Percentiles rank a stretch among this genome's conserved stretches.
These are phyloP conservation scores for Linurgus olivaceus DNA, from an alignment of 2,797 vertebrate genomes.

Conservation along the genomic window DNA sequence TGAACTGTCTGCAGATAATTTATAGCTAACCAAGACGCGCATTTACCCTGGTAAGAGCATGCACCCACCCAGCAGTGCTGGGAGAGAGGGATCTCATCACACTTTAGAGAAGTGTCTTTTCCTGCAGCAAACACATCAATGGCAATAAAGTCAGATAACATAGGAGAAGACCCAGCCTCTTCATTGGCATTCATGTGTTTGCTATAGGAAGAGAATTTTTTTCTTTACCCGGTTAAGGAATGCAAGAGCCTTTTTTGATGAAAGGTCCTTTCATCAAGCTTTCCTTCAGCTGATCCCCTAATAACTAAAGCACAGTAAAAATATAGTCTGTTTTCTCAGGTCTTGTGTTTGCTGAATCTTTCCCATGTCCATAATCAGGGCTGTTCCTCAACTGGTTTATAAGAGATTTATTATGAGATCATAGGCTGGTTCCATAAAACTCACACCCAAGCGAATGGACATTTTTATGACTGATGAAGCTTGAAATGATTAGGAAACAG, in stretches of 20 bases:
- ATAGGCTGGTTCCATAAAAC: background rate
- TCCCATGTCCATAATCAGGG: background rate
- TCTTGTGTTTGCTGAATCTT: background rate
- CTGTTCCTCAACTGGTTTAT: background rate
- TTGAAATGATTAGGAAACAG: background rate
- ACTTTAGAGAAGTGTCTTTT: background rate
- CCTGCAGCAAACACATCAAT: background rate
- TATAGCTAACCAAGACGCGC: background rate
- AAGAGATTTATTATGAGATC: background rate
- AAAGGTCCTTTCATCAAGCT: background rate
- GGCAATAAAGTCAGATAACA: background rate
- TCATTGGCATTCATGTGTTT: background rate
- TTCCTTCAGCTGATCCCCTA: background rate
- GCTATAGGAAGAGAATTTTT: background rate
- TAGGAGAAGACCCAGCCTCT: background rate
- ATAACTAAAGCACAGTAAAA: background rate
- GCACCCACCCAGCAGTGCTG: background rate
- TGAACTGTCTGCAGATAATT: conserved; percentile 10
- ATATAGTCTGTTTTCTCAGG: background rate
- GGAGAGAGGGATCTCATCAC: background rate
- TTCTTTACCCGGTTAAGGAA: background rate
- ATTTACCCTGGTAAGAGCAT: background rate
- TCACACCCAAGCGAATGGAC: background rate
- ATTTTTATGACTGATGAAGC: background rate
- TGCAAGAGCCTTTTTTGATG: background rate